phyloP scores from a whole-genome alignment of 92 coral and sea anemone species.

The Isaurus tuberculatus region DNA sequence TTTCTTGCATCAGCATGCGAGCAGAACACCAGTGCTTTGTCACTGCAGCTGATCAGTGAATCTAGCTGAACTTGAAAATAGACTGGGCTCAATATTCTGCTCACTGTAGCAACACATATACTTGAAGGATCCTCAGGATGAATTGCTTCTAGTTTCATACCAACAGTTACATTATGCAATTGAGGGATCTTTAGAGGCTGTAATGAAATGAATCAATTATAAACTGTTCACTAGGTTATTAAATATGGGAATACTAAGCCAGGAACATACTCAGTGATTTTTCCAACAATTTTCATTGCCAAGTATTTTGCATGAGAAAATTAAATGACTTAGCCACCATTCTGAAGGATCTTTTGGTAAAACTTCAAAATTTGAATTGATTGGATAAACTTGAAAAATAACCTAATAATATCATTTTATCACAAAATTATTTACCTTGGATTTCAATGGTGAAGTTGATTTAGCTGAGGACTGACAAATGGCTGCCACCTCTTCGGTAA shows the following conservation, averaged over 20 bases:
- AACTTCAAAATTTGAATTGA: too few species aligned
- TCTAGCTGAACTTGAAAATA: constrained; percentile 83
- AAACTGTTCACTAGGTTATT: too few species aligned
- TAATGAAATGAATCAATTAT: background rate
- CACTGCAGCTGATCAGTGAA: constrained; percentile 54
- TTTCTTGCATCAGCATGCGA: constrained; percentile 69
- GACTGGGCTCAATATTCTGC: constrained; percentile 49
- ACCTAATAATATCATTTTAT: too few species aligned
- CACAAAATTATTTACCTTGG: background rate
- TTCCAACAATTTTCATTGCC: too few species aligned
- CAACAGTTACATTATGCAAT: constrained; percentile 65
- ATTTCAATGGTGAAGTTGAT: constrained; percentile 25
- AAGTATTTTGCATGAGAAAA: too few species aligned
- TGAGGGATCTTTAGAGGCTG: constrained; percentile 63
- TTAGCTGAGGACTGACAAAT: constrained; percentile 11
- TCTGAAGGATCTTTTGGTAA: too few species aligned
- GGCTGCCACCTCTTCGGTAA: constrained; percentile 6
- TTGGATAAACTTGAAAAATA: too few species aligned
- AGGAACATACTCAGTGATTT: too few species aligned
- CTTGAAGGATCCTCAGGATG: constrained; percentile 87
- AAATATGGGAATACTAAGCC: background rate
- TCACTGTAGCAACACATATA: constrained; percentile 84
- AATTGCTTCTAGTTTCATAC: constrained; percentile 84
- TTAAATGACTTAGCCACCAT: too few species aligned
- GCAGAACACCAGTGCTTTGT: constrained; percentile 72